phyloP scores from a whole-genome alignment of 2,888 invertebrate species.

The Diabrotica balteata region DNA sequence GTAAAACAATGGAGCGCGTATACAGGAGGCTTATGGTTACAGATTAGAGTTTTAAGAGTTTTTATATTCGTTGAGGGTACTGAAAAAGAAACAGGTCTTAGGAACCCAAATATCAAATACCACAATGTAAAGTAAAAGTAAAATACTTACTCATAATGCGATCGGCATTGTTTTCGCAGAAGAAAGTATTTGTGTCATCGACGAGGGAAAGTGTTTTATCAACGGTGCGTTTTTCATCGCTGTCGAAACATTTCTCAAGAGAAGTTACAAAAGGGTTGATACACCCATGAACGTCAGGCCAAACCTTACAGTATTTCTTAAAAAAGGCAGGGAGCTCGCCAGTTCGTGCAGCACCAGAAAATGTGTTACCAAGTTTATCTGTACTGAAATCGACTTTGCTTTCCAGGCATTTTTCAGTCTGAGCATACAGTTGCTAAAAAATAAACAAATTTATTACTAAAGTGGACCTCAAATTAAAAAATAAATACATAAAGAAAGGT shows the following conservation, averaged over 20 bases:
- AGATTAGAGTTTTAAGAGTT: no score
- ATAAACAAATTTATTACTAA: no score
- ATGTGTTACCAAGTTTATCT: background rate
- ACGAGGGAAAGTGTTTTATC: background rate
- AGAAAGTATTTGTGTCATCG: conserved; percentile 7
- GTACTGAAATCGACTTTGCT: background rate
- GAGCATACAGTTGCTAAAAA: no score
- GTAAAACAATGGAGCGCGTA: no score
- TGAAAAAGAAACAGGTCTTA: no score
- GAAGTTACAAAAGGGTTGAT: background rate
- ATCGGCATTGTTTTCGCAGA: conserved; percentile 17
- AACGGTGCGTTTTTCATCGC: background rate
- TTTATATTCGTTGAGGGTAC: no score
- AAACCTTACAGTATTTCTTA: conserved; percentile 1
- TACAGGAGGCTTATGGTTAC: no score
- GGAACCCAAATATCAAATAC: background rate
- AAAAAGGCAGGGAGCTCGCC: background rate
- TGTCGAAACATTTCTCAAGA: background rate
- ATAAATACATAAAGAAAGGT: no score
- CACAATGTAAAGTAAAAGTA: background rate
- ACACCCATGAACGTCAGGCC: conserved; percentile 4
- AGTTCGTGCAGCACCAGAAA: background rate
- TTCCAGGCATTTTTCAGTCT: no score
- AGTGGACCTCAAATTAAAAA: no score
- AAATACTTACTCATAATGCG: conserved; percentile 11